phyloP scores from a whole-genome alignment of 2,113 vertebrate genomes.

The Rhombomys opimus region DNA sequence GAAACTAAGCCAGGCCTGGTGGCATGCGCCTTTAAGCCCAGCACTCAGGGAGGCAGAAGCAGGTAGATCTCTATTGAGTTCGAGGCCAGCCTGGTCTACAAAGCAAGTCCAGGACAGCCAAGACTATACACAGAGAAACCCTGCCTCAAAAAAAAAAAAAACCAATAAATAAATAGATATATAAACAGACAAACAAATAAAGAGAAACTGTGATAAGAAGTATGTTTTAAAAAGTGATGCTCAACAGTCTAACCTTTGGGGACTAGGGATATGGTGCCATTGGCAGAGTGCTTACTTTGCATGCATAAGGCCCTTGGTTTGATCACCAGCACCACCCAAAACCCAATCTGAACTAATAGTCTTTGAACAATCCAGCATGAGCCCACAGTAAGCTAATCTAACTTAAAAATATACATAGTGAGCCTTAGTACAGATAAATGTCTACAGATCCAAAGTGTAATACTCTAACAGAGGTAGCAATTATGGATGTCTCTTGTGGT shows the following conservation, averaged over 20 bases:
- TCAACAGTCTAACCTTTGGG: background rate
- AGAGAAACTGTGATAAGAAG: background rate
- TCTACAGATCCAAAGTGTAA: conserved; percentile 35
- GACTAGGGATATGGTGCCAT: background rate
- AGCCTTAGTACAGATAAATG: conserved; percentile 38
- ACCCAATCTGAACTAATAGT: background rate
- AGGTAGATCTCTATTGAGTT: too few relatives aligned
- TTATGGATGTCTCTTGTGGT: conserved; percentile 43
- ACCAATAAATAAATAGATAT: too few relatives aligned
- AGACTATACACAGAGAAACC: too few relatives aligned
- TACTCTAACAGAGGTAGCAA: conserved; percentile 35
- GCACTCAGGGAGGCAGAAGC: too few relatives aligned
- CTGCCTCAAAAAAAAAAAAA: too few relatives aligned
- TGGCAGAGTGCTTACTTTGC: background rate
- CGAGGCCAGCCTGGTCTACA: too few relatives aligned
- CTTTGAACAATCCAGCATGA: conserved; percentile 45
- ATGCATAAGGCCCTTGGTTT: background rate
- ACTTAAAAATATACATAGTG: background rate
- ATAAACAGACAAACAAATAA: too few relatives aligned
- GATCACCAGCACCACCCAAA: background rate
- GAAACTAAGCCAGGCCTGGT: background rate
- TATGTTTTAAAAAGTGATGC: conserved; percentile 17
- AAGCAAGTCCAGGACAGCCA: too few relatives aligned
- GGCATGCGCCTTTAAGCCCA: too few relatives aligned
- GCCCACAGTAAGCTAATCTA: conserved; percentile 13